Evolutionary conservation across 2,797 vertebrate species (phyloP), one percentile per base, ranked within the genome.

Genomic region (Jordanella pulchra): DNA sequence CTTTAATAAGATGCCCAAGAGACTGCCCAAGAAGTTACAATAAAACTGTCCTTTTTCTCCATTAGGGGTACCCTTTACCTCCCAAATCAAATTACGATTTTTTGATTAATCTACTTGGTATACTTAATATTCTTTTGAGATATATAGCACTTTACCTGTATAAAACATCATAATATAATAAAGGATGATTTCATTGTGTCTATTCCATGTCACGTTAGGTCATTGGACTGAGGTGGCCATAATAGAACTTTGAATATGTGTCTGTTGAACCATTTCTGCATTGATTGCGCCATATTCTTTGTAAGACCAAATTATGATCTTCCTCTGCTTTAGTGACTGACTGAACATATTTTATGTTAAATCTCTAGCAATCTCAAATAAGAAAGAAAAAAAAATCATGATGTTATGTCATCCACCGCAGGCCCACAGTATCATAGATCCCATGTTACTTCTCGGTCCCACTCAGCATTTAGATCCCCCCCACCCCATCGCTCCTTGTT

Each of bases 1-100:
- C 80, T 80, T 77, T 83, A 87, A 91, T 77, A 85, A 86, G 73
- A 84, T 56, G 83, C 86, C 83, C 74, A 74, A 77, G 79, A 82
- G 84, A 78, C 66, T 78, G 61, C 60, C 0, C 66, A 63, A 72
- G 69, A 60, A 5, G 5, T 39, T 5, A 39, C 35, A 39, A 39
- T 39, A 25, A 53, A 75, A 68, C 42, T 25, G 50, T 65, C 23
- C 35, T 18, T 28, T 14, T 1, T 3, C 25, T 17, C 2, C 54
- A 30, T 50, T 45, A 13, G 61, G 75, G 2, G 3, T 21, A 39
- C 51, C 10, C 3, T 69, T 65, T 71, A 18, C 27, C 35, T 58
- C 47, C 5, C 15, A 27, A 68, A 50, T 51, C 13, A 28, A 39
- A 6, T 25, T 13, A 15, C 11, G 44, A 12, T 45, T 15, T 45